Base-by-base conservation (phyloP, 2,113 vertebrate species). In the Anolis sagrei region DNA sequence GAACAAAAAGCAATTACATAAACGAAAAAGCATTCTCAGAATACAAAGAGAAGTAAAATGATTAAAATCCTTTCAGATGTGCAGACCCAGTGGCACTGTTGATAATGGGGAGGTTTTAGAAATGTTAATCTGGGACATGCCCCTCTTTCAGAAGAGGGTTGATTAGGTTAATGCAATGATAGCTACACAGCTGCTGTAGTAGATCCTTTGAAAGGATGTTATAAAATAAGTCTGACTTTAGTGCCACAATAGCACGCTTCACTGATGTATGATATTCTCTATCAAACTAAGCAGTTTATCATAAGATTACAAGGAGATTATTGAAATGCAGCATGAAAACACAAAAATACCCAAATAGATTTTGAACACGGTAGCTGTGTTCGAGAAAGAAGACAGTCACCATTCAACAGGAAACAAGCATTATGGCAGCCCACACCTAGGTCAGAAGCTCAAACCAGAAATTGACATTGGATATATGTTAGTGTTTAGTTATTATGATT, bases 291-390 rank as follows among this genome's bases (percentile, higher is more conserved):
- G 91, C 93, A 77, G n/a, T 93, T 93, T 92, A 93, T 61, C 68
- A 7, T 27, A 83, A 87, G 88, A 94, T 93, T 91, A 94, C 92
- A 94, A 93, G 76, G 66, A 85, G 88, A 93, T 93, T 91, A 92
- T 44, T 87, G 73, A 91, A 94, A 89, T 92, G 86, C 80, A 93
- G 85, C 84, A 88, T 73, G 72, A 2, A 5, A 90, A 90, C 87
- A 85, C 14, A 75, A 77, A 21, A 29, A 58, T 86, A 49, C 16
- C 32, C 58, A 86, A 87, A 62, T 69, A 87, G 54, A 87, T 90
- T 91, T 16, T 83, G 87, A 84, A 91, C 81, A 84, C 72, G 87
- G 44, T 77, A 62, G 39, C 82, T 78, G 76, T 70, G 68, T 8
- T 36, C 0, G 39, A 2, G 21, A 73, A 58, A 2, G 27, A 5